These are phyloP conservation scores for Drymonia ruficornis DNA, from an alignment of 2,888 invertebrate species.

Conservation along the genomic window DNA sequence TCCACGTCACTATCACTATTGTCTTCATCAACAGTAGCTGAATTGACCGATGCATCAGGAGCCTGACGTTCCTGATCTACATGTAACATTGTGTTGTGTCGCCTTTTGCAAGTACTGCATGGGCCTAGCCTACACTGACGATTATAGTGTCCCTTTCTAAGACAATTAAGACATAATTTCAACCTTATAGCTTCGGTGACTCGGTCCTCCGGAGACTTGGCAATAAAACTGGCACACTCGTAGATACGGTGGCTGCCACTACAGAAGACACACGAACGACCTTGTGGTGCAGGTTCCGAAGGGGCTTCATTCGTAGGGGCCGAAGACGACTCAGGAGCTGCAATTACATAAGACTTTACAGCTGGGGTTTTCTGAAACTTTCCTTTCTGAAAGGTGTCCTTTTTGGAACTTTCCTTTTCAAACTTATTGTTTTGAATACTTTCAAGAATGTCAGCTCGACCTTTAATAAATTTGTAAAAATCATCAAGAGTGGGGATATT, in stretches of 20 bases:
- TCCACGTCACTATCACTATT: background rate
- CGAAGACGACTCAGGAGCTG: constrained; percentile 2
- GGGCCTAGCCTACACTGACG: constrained; percentile 6
- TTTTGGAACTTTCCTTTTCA: no score
- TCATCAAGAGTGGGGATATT: background rate
- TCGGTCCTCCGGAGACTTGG: constrained; percentile 1
- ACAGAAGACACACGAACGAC: constrained; percentile 2
- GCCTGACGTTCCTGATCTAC: background rate
- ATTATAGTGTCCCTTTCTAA: constrained; percentile 1
- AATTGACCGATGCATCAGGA: background rate
- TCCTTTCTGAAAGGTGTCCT: no score
- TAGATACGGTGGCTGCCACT: constrained; percentile 7
- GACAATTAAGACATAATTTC: constrained; percentile 6
- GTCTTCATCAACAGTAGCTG: background rate
- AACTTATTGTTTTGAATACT: background rate
- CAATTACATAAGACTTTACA: constrained; percentile 5
- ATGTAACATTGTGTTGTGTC: constrained; percentile 11
- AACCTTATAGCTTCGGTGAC: background rate
- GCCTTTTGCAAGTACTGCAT: constrained; percentile 3
- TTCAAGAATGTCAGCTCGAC: constrained; percentile 5
- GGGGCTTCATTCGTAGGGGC: background rate
- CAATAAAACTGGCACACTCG: constrained; percentile 6
- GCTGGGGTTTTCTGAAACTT: no score
- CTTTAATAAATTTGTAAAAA: constrained; percentile 7
- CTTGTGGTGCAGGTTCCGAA: no score